Conservation (phyloP, 2,888 invertebrate species). For the Suillia variegata region DNA sequence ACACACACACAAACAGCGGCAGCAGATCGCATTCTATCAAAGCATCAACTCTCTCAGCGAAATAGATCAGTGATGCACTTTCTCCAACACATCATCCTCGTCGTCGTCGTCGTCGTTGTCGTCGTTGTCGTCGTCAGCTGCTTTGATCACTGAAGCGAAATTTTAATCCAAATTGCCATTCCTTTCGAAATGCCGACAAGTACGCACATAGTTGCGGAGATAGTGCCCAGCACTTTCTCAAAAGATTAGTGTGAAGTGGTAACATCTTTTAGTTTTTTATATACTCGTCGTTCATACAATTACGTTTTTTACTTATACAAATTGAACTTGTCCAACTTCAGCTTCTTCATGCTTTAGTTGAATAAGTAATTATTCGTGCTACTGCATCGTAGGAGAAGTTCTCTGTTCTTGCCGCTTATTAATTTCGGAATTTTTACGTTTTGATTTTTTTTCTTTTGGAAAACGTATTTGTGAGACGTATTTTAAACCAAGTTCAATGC, state of each 20-base stretch:
- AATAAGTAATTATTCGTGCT: slow-evolving; percentile 34
- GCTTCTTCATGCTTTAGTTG: slow-evolving; percentile 8
- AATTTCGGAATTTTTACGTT: too few species aligned
- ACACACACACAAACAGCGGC: too few species aligned
- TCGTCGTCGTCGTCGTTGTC: slow-evolving; percentile 17
- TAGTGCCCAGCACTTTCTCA: slow-evolving; percentile 45
- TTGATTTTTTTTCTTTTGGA: too few species aligned
- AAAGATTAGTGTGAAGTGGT: slow-evolving; percentile 53
- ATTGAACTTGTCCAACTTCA: slow-evolving; percentile 1
- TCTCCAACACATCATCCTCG: slow-evolving; percentile 28
- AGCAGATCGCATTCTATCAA: slow-evolving; percentile 27
- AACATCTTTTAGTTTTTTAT: slow-evolving; percentile 39
- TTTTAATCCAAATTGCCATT: slow-evolving; percentile 53
- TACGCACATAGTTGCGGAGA: not conserved
- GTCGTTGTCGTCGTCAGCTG: slow-evolving; percentile 42
- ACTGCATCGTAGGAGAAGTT: slow-evolving; percentile 47
- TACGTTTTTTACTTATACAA: not conserved
- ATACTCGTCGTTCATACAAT: too few species aligned
- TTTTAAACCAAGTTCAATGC: too few species aligned
- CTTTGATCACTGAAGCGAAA: slow-evolving; percentile 55
- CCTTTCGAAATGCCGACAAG: slow-evolving; percentile 36
- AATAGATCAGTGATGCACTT: slow-evolving; percentile 44
- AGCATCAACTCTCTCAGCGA: slow-evolving; percentile 26
- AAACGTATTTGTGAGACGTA: too few species aligned
- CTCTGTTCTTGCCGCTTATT: not conserved